These are phyloP conservation scores for Drosophila serrata DNA, from an alignment of 1,140 invertebrate species.

Conservation along the genomic window DNA sequence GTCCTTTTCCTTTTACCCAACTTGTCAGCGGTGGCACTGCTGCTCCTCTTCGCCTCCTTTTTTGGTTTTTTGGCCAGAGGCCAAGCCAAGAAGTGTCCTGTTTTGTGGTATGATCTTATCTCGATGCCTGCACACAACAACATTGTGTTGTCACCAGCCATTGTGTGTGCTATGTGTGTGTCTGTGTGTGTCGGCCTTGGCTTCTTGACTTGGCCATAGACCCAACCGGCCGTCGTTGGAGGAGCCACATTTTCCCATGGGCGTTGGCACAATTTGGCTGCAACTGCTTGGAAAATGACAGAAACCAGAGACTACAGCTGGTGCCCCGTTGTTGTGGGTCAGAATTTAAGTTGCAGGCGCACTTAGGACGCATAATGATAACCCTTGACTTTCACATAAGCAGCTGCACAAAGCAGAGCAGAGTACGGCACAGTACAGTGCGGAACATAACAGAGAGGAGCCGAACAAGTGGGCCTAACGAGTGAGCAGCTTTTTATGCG, in stretches of 20 bases:
- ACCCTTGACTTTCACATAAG: constrained; percentile 75
- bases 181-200: constrained; percentile 48
- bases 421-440: constrained; percentile 1
- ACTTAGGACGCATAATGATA: constrained; percentile 72
- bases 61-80: constrained; percentile 44
- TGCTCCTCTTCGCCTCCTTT: not conserved
- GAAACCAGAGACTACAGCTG: constrained; percentile 55
- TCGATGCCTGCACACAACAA: constrained; percentile 65
- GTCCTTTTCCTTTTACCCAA: constrained; percentile 21
- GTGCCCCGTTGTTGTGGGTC: constrained; percentile 53
- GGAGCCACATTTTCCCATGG: constrained; percentile 33
- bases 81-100: constrained; percentile 71
- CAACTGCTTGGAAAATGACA: constrained; percentile 72
- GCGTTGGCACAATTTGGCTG: constrained; percentile 68
- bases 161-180: constrained; percentile 25
- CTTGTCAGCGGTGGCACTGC: constrained; percentile 48
- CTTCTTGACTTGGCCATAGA: constrained; percentile 60
- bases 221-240: constrained; percentile 3
- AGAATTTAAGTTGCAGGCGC: constrained; percentile 55
- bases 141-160: constrained; percentile 68
- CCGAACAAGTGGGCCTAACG: constrained; percentile 74
- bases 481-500: constrained; percentile 74
- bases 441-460: constrained; percentile 37
- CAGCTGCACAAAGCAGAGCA: constrained; percentile 27
- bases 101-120: constrained; percentile 75